Percentiles rank a stretch among this genome's conserved stretches.
Evolutionary conservation across 2,888 invertebrate genomes (phyloP).

Genomic region (Kuschelorhynchus macadamiae): DNA sequence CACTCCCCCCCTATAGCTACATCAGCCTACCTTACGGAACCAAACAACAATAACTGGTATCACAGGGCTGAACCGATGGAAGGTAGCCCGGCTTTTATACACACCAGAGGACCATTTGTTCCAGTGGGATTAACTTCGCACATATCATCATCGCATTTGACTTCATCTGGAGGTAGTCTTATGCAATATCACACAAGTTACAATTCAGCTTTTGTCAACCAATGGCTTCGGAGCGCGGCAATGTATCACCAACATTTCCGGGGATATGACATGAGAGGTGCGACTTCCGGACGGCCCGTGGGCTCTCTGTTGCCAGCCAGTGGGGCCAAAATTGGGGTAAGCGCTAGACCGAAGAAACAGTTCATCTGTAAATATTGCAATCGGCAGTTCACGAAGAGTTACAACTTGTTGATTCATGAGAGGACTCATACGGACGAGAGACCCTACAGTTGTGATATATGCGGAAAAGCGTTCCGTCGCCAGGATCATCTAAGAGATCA

Average conservation of each 20-base stretch:
- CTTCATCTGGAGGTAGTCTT: constrained; percentile 22
- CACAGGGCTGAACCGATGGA: constrained; percentile 23
- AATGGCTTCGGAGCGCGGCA: constrained; percentile 82
- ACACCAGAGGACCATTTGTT: neutral
- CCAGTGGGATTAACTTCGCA: constrained; percentile 9
- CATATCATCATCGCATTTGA: neutral
- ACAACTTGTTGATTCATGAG: constrained; percentile 97
- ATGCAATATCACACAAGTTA: constrained; percentile 58
- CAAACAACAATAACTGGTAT: constrained; percentile 64
- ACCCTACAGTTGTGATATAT: constrained; percentile 96
- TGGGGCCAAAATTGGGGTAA: constrained; percentile 55
- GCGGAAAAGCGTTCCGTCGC: constrained; percentile 94
- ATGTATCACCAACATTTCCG: constrained; percentile 75
- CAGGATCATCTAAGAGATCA: constrained; percentile 95
- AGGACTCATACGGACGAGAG: constrained; percentile 97
- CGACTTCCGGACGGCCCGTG: constrained; percentile 64
- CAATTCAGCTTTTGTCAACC: constrained; percentile 77
- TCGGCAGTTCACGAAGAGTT: constrained; percentile 97
- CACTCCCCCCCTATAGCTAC: constrained; percentile 60
- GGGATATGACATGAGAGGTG: constrained; percentile 57
- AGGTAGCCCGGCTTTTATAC: constrained; percentile 1
- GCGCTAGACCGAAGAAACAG: constrained; percentile 81
- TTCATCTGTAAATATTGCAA: constrained; percentile 99
- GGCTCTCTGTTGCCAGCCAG: constrained; percentile 71
- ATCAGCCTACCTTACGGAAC: constrained; percentile 36